phyloP scores from a whole-genome alignment of 2,888 invertebrate genomes.

The Rhyacophila evoluta region DNA sequence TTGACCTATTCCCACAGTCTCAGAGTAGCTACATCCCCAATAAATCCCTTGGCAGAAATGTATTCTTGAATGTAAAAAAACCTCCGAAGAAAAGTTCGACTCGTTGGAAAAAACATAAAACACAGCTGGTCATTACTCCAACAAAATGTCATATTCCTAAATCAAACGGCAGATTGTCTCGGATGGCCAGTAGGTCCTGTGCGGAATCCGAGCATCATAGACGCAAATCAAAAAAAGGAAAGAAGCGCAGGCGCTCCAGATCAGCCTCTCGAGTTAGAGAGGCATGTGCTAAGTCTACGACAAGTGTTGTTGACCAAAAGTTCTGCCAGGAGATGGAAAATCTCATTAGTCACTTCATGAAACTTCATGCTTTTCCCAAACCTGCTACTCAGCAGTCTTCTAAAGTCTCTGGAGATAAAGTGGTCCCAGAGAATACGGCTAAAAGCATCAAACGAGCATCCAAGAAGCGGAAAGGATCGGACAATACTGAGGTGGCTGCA shows the following conservation, averaged over 20 bases:
- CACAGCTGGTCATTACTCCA: slow-evolving; percentile 68
- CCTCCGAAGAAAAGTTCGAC: slow-evolving; percentile 62
- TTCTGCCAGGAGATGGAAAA: slow-evolving; percentile 67
- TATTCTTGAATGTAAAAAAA: slow-evolving; percentile 67
- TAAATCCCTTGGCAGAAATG: slow-evolving; percentile 65
- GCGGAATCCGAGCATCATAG: slow-evolving; percentile 65
- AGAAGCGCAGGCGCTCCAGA: slow-evolving; percentile 66
- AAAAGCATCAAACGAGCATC: slow-evolving; percentile 74
- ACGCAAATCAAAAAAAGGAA: slow-evolving; percentile 61
- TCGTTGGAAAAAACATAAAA: slow-evolving; percentile 70
- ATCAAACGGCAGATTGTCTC: slow-evolving; percentile 46
- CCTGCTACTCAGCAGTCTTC: slow-evolving; percentile 60
- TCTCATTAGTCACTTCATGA: slow-evolving; percentile 65
- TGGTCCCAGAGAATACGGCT: slow-evolving; percentile 63
- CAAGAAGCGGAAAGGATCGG: slow-evolving; percentile 78
- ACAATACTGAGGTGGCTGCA: slow-evolving; percentile 68
- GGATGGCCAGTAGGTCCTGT: slow-evolving; percentile 47
- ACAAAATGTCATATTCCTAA: slow-evolving; percentile 60
- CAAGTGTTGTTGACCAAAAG: slow-evolving; percentile 71
- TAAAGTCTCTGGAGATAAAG: slow-evolving; percentile 68
- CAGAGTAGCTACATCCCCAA: slow-evolving; percentile 67
- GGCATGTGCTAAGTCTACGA: slow-evolving; percentile 75
- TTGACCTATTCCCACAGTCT: slow-evolving; percentile 65
- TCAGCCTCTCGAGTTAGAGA: slow-evolving; percentile 67
- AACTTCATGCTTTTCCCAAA: slow-evolving; percentile 66